phyloP scores from a whole-genome alignment of 2,888 invertebrate genomes.

The Lottia scabra region DNA sequence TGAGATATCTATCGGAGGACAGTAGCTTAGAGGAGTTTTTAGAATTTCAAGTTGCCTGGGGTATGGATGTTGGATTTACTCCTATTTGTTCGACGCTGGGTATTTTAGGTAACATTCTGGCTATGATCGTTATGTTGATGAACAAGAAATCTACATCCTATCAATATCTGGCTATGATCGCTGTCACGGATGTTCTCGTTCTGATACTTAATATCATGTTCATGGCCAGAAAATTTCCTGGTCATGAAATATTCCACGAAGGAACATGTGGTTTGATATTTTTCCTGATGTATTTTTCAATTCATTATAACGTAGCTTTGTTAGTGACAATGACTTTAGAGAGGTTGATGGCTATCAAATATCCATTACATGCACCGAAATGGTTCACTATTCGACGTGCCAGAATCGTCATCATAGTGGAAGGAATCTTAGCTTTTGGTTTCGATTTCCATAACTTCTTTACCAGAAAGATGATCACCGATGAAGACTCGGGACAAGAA shows the following conservation, averaged over 20 bases:
- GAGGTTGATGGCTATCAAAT: slow-evolving; percentile 25
- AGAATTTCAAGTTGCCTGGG: slow-evolving; percentile 14
- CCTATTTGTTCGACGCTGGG: slow-evolving; percentile 20
- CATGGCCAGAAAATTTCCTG: slow-evolving; percentile 24
- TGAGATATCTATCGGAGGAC: slow-evolving; percentile 7
- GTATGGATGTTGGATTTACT: slow-evolving; percentile 8
- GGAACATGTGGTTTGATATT: slow-evolving; percentile 23
- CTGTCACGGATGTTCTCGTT: slow-evolving; percentile 22
- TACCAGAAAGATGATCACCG: slow-evolving; percentile 16
- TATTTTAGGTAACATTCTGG: slow-evolving; percentile 22
- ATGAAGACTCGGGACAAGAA: slow-evolving; percentile 8
- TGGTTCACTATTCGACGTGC: slow-evolving; percentile 15
- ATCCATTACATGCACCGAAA: slow-evolving; percentile 17
- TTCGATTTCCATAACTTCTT: slow-evolving; percentile 22
- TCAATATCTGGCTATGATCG: slow-evolving; percentile 25
- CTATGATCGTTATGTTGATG: slow-evolving; percentile 20
- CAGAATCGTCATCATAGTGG: slow-evolving; percentile 9
- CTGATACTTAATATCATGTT: slow-evolving; percentile 26
- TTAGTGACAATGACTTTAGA: slow-evolving; percentile 28
- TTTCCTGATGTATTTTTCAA: slow-evolving; percentile 24
- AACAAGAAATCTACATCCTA: slow-evolving; percentile 17
- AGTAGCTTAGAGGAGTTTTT: slow-evolving; percentile 1
- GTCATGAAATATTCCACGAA: slow-evolving; percentile 19
- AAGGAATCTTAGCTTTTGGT: slow-evolving; percentile 9
- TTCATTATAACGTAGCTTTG: slow-evolving; percentile 23